Evolutionary conservation across 2,113 vertebrate genomes (phyloP).

Genomic region (Tursiops truncatus): DNA sequence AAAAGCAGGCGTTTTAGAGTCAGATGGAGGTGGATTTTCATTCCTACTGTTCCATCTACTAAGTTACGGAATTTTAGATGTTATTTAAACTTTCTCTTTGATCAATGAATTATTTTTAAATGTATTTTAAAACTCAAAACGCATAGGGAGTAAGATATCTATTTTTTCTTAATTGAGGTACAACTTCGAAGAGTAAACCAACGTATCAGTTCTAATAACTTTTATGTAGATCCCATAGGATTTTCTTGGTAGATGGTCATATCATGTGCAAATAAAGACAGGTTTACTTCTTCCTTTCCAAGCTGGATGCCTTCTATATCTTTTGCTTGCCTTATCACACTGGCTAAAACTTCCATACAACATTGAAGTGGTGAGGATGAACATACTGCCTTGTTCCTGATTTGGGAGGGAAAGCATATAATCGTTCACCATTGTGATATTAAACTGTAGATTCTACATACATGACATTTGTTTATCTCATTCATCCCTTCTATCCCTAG

Average conservation of each 20-base stretch:
- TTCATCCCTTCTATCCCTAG: neutral
- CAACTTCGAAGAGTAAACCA: neutral
- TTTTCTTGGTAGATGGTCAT: neutral
- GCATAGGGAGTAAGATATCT: neutral
- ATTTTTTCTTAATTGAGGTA: neutral
- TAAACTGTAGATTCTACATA: neutral
- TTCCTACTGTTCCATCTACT: neutral
- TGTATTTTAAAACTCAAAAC: slow-evolving; percentile 26
- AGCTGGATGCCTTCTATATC: neutral
- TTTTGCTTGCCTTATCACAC: neutral
- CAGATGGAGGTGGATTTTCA: neutral
- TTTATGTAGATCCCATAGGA: neutral
- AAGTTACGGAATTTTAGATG: neutral
- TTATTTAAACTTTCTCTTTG: neutral
- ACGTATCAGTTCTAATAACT: neutral
- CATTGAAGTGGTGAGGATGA: neutral
- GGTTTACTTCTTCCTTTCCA: neutral
- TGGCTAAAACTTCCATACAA: neutral
- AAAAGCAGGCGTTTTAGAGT: neutral
- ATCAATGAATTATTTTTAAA: neutral
- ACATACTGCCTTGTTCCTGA: neutral
- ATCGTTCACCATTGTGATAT: neutral
- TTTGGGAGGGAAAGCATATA: neutral
- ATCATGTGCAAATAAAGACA: neutral
- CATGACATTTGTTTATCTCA: neutral